Percentiles rank a stretch among this genome's conserved stretches.
phyloP scores from a whole-genome alignment of 2,113 vertebrate species.

The Mellivora capensis region DNA sequence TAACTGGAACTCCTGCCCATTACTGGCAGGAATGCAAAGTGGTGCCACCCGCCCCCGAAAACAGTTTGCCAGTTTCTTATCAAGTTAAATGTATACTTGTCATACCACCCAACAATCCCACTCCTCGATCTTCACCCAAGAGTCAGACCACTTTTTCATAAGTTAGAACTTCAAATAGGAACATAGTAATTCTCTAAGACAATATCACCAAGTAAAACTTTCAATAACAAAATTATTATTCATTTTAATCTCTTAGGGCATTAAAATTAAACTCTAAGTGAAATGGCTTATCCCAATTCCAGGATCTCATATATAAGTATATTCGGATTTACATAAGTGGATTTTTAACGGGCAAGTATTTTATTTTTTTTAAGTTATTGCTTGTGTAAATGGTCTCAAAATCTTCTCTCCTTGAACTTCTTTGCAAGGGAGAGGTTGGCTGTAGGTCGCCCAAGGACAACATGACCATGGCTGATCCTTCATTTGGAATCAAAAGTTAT shows the following conservation, averaged over 20 bases:
- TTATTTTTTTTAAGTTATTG: not conserved
- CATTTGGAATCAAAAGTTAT: not conserved
- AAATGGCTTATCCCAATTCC: not conserved
- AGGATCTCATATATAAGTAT: not conserved
- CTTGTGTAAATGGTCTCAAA: not conserved
- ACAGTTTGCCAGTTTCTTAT: not conserved
- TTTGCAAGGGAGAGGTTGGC: not conserved
- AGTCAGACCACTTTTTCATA: not conserved
- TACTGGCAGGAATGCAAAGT: not conserved
- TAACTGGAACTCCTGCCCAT: not conserved
- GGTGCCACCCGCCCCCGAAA: not conserved
- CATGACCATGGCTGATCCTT: not conserved
- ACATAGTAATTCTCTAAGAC: not conserved
- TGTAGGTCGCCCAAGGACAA: not conserved
- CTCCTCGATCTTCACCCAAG: not conserved
- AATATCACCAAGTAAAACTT: not conserved
- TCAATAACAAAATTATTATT: not conserved
- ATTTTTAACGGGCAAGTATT: not conserved
- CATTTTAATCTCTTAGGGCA: not conserved
- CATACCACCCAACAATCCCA: not conserved
- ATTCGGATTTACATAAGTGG: not conserved
- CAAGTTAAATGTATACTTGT: not conserved
- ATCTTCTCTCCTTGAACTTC: not conserved
- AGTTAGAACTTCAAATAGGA: not conserved
- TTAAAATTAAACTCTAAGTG: slow-evolving; percentile 8